Percentiles rank a stretch among this genome's conserved stretches.
phyloP scores from a whole-genome alignment of 2,888 invertebrate species.

The Eupeodes luniger region DNA sequence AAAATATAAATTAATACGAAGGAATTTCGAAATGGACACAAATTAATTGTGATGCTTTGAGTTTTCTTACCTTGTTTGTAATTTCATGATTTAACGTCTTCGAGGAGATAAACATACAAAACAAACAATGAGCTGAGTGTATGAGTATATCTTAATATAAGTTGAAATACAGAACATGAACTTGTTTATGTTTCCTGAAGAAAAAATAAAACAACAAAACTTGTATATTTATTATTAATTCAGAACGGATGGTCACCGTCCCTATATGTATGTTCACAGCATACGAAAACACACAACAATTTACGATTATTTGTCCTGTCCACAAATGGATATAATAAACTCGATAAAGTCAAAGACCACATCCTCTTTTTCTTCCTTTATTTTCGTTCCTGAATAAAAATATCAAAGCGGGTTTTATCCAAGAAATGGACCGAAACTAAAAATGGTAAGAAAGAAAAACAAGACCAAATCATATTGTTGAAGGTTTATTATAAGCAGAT shows the following conservation, averaged over 20 bases:
- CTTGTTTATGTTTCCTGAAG: no score
- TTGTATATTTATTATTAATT: no score
- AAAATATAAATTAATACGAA: no score
- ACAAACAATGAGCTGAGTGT: no score
- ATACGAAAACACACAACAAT: conserved; percentile 19
- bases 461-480: conserved; percentile 17
- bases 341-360: conserved; percentile 52
- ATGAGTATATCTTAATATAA: no score
- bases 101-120: no score
- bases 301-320: conserved; percentile 56
- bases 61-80: no score
- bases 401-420: conserved; percentile 35
- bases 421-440: conserved; percentile 32
- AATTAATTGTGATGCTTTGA: no score
- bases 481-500: background rate
- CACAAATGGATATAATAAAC: conserved; percentile 62
- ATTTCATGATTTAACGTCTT: no score
- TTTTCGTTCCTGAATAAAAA: background rate
- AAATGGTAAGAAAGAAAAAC: conserved; percentile 9
- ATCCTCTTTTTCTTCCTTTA: conserved; percentile 30
- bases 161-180: no score
- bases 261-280: background rate
- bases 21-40: no score
- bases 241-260: background rate
- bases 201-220: no score